A percentile compares a stretch with the other conserved stretches of the same genome.
These are phyloP conservation scores for Parauchenoglanis ngamensis DNA, from an alignment of 2,797 vertebrate species.

Conservation along the genomic window DNA sequence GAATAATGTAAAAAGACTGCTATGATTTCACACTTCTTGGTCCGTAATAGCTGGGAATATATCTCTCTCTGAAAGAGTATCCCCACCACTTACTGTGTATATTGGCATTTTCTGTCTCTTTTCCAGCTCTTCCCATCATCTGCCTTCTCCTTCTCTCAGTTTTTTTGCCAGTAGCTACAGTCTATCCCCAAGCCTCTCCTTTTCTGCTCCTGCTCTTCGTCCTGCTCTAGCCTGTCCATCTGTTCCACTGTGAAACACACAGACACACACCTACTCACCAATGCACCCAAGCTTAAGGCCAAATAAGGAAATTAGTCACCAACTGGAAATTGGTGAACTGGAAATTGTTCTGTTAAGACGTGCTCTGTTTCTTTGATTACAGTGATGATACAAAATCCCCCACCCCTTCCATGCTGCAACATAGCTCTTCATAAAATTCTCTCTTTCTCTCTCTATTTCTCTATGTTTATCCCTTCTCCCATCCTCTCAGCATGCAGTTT, in stretches of 20 bases:
- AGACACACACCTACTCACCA: constrained; percentile 11
- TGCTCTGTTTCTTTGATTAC: constrained; percentile 22
- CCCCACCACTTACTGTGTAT: background rate
- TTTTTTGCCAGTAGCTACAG: constrained; percentile 21
- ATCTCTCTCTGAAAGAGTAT: background rate
- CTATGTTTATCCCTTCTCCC: constrained; percentile 2
- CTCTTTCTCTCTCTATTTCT: background rate
- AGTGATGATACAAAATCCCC: constrained; percentile 13
- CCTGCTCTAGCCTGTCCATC: constrained; percentile 44
- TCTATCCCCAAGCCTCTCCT: constrained; percentile 38
- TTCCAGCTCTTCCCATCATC: background rate
- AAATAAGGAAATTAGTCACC: constrained; percentile 30
- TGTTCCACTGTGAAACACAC: constrained; percentile 42
- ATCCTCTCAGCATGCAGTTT: constrained; percentile 46
- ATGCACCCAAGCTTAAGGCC: constrained; percentile 15
- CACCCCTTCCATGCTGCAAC: background rate
- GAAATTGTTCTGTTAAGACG: constrained; percentile 36
- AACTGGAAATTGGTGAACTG: constrained; percentile 38
- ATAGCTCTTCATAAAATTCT: background rate
- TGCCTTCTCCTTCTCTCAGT: background rate
- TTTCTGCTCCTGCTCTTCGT: constrained; percentile 24
- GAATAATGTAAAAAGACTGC: background rate
- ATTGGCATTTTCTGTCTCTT: background rate
- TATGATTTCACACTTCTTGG: background rate
- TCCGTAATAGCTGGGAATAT: background rate